These are phyloP conservation scores for Drosophila setosimentum DNA, from an alignment of 2,888 invertebrate genomes.

Conservation along the genomic window DNA sequence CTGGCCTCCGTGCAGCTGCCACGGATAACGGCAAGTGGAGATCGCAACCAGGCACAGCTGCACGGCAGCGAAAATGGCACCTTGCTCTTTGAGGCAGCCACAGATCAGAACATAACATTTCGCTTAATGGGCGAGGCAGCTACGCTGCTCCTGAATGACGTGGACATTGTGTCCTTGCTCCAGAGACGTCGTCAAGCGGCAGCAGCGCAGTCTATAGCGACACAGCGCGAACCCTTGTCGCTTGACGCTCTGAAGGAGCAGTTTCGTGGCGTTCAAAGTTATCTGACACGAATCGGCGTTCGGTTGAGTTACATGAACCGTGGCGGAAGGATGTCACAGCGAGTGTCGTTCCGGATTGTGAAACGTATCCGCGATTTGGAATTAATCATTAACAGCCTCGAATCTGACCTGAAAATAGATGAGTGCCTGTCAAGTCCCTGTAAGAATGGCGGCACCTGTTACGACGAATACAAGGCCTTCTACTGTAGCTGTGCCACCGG, in stretches of 20 bases:
- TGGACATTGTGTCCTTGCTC: constrained; percentile 87
- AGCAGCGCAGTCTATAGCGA: constrained; percentile 21
- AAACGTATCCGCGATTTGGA: constrained; percentile 57
- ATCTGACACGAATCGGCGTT: constrained; percentile 52
- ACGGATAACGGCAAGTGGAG: background rate
- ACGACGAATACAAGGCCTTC: constrained; percentile 90
- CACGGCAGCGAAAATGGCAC: constrained; percentile 88
- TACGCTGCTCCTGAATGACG: constrained; percentile 88
- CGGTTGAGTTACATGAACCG: constrained; percentile 56
- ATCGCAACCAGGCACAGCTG: constrained; percentile 40
- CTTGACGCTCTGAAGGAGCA: constrained; percentile 54
- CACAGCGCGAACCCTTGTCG: constrained; percentile 29
- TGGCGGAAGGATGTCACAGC: constrained; percentile 47
- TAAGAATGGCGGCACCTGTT: constrained; percentile 93
- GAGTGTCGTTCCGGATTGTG: constrained; percentile 57
- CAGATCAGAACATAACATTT: constrained; percentile 92
- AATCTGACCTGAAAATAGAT: constrained; percentile 49
- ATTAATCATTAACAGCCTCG: constrained; percentile 44
- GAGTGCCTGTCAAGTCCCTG: constrained; percentile 88
- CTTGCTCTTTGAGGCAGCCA: constrained; percentile 91
- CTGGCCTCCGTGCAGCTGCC: constrained; percentile 18
- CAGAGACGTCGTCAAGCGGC: constrained; percentile 37
- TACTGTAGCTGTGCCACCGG: constrained; percentile 90
- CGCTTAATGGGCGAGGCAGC: constrained; percentile 89
- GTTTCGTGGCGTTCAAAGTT: constrained; percentile 61